phyloP scores from a whole-genome alignment of 2,888 invertebrate genomes.

The Drosophila crucigera region DNA sequence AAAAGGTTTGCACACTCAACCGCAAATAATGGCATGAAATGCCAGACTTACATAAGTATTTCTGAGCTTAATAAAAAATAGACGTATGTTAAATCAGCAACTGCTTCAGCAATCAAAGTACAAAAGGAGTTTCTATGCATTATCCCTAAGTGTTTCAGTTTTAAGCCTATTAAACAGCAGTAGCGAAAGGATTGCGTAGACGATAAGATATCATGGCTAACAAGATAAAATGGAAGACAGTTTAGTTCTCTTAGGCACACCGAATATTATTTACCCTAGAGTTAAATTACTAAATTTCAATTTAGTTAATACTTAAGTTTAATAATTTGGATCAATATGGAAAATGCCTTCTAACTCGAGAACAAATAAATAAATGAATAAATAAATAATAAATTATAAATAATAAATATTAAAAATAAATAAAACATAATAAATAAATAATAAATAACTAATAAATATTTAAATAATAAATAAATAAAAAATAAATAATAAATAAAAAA shows the following conservation, averaged over 20 bases:
- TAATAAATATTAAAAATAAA: too few relatives aligned
- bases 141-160: constrained; percentile 61
- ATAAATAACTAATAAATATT: neutral
- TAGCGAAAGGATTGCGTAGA: constrained; percentile 15
- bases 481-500: neutral
- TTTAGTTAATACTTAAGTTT: neutral
- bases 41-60: constrained; percentile 1
- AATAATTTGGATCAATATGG: neutral
- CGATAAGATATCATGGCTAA: constrained; percentile 6
- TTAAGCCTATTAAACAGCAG: constrained; percentile 67
- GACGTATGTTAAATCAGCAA: constrained; percentile 18
- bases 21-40: constrained; percentile 4
- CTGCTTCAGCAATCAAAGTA: constrained; percentile 50
- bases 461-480: neutral
- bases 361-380: neutral
- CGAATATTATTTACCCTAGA: neutral
- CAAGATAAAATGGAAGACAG: neutral
- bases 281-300: neutral
- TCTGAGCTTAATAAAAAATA: neutral
- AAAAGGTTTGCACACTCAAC: constrained; percentile 14
- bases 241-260: neutral
- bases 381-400: neutral
- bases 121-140: constrained; percentile 19
- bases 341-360: neutral
- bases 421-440: neutral